Percentiles rank a stretch among this genome's conserved stretches.
phyloP scores from a whole-genome alignment of 37 sponge, comb jelly and placozoan species.

The Chondrosia reniformis region DNA sequence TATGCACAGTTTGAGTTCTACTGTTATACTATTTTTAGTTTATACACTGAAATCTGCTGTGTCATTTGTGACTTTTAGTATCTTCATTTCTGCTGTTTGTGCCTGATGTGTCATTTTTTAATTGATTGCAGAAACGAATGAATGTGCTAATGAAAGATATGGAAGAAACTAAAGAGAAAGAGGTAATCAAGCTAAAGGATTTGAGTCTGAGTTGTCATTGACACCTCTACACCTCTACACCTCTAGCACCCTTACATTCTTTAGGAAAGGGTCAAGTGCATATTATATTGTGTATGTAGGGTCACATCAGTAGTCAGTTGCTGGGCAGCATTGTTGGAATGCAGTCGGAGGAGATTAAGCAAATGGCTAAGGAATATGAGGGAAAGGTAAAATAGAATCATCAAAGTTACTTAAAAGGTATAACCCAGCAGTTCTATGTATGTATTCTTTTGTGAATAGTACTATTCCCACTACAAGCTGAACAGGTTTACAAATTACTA shows the following conservation, averaged over 20 bases:
- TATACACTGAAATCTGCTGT: no score
- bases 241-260: not conserved
- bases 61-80: not conserved
- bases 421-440: no score
- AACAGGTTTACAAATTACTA: no score
- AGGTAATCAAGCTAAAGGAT: not conserved
- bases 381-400: slow-evolving; percentile 78
- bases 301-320: slow-evolving; percentile 12
- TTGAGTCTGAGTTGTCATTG: not conserved
- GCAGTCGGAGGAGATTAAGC: slow-evolving; percentile 82
- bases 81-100: not conserved
- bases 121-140: slow-evolving; percentile 54
- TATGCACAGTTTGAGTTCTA: not conserved
- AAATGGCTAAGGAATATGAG: slow-evolving; percentile 82
- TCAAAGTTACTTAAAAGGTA: no score
- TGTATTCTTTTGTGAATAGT: no score
- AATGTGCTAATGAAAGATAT: slow-evolving; percentile 77
- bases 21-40: not conserved
- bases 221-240: not conserved
- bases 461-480: no score
- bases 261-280: not conserved
- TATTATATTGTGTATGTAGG: not conserved
- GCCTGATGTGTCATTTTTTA: not conserved
- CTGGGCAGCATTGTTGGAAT: slow-evolving; percentile 88
- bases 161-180: slow-evolving; percentile 42